These are phyloP conservation scores for Thaumetopoea pityocampa DNA, from an alignment of 1,140 invertebrate genomes.

Conservation along the genomic window DNA sequence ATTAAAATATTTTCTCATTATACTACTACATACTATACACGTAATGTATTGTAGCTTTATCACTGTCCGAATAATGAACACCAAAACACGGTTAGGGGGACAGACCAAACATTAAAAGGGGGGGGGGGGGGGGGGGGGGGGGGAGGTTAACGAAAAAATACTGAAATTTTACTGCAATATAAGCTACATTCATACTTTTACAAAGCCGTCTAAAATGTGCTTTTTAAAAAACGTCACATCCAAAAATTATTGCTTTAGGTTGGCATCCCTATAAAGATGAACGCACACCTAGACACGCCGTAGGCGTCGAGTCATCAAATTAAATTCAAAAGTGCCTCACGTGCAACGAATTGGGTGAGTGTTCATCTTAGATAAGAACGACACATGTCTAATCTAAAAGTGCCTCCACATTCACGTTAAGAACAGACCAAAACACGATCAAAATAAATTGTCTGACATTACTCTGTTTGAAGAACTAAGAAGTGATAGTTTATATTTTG, in stretches of 20 bases:
- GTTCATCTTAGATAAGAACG: too few relatives aligned
- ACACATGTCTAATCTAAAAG: slow-evolving; percentile 6
- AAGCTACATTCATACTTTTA: slow-evolving; percentile 14
- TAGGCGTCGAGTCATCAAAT: too few relatives aligned
- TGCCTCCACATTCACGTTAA: slow-evolving; percentile 1
- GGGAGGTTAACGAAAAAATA: slow-evolving; percentile 9
- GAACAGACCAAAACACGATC: neutral
- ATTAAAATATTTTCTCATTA: slow-evolving; percentile 58
- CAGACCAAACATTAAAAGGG: slow-evolving; percentile 10
- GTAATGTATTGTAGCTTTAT: slow-evolving; percentile 60
- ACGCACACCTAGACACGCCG: too few relatives aligned
- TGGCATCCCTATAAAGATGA: slow-evolving; percentile 11
- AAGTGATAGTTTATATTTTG: too few relatives aligned
- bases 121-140: slow-evolving; percentile 4
- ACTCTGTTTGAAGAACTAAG: too few relatives aligned
- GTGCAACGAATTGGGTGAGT: too few relatives aligned
- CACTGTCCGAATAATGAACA: slow-evolving; percentile 49
- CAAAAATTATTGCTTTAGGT: slow-evolving; percentile 65
- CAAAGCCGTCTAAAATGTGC: slow-evolving; percentile 45
- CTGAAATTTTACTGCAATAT: slow-evolving; percentile 8
- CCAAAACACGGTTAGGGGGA: slow-evolving; percentile 24
- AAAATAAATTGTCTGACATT: neutral
- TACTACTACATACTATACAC: slow-evolving; percentile 55
- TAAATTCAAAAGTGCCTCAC: too few relatives aligned
- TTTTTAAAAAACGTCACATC: slow-evolving; percentile 54